Evolutionary conservation across 1,140 invertebrate species (phyloP).

Genomic region (Cataglyphis hispanica): DNA sequence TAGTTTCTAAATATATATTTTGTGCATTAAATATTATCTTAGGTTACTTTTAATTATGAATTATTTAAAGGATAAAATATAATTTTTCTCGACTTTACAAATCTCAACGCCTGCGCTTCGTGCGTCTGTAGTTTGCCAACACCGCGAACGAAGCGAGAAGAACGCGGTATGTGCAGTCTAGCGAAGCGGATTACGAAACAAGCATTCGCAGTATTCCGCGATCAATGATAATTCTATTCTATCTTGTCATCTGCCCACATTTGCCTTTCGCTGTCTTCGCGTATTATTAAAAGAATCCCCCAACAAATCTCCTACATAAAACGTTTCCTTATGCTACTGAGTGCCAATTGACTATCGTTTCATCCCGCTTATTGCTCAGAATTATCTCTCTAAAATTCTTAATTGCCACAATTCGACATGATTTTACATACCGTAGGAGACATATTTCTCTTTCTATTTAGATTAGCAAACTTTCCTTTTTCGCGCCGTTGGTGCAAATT

Average conservation of each 20-base stretch:
- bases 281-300: constrained; percentile 41
- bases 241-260: constrained; percentile 44
- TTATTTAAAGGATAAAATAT: constrained; percentile 1
- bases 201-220: constrained; percentile 47
- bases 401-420: constrained; percentile 45
- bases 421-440: constrained; percentile 7
- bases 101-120: not conserved
- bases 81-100: not conserved
- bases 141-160: constrained; percentile 36
- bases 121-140: not conserved
- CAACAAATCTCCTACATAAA: not conserved
- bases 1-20: not conserved
- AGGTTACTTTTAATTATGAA: not conserved
- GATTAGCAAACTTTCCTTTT: constrained; percentile 41
- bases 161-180: not conserved
- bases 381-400: constrained; percentile 49
- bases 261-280: constrained; percentile 61
- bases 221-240: constrained; percentile 58
- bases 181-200: constrained; percentile 64
- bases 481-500: constrained; percentile 18
- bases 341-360: constrained; percentile 44
- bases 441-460: constrained; percentile 39
- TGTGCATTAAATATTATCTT: not conserved
- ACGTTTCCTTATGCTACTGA: constrained; percentile 20
- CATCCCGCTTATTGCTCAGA: constrained; percentile 45